Base-by-base conservation (phyloP, 2,113 vertebrate genomes). In the Nerophis lumbriciformis region DNA sequence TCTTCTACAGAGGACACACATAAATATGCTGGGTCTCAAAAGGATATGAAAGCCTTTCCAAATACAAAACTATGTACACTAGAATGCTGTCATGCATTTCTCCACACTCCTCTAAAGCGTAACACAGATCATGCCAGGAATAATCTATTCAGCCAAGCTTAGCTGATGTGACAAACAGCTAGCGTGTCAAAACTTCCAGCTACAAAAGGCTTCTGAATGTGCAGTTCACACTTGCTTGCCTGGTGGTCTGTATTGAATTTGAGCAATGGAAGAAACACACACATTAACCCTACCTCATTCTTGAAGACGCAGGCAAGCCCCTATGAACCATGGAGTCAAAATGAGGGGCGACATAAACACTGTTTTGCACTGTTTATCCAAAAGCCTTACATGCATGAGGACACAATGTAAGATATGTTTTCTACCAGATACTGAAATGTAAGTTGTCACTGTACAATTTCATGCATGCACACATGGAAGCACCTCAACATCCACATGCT, bases 211-310 rank as follows among this genome's bases (percentile, higher is more conserved):
- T 88, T 87, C 87, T 86, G 80, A 84, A 80, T 81, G 78, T 82
- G 83, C 74, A 78, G 88, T 90, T 90, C 89, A 91, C 88, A 83
- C 83, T 90, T 76, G 81, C 88, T 51, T 82, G 75, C 87, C 81
- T 68, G 90, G 90, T 91, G 89, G 89, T 92, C 90, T 83, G 73
- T 71, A 80, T 87, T 88, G 86, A 83, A 8, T 42, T 8, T 88
- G 81, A 89, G 81, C 79, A 86, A 86, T 85, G 80, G 71, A 44
- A 71, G 51, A 73, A 61, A 69, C 63, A 47, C 67, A 58, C 48
- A 12, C 21, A 56, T 36, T 54, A 11, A 53, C 21, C 13, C 52
- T 63, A 56, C 55, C 66, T 68, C 58, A 36, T 59, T 81, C 62
- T 59, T 68, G 62, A 80, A 78, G 51, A 73, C 65, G 72, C 67